phyloP scores from a whole-genome alignment of 2,113 vertebrate genomes.

The Pelecanoides urinatrix region DNA sequence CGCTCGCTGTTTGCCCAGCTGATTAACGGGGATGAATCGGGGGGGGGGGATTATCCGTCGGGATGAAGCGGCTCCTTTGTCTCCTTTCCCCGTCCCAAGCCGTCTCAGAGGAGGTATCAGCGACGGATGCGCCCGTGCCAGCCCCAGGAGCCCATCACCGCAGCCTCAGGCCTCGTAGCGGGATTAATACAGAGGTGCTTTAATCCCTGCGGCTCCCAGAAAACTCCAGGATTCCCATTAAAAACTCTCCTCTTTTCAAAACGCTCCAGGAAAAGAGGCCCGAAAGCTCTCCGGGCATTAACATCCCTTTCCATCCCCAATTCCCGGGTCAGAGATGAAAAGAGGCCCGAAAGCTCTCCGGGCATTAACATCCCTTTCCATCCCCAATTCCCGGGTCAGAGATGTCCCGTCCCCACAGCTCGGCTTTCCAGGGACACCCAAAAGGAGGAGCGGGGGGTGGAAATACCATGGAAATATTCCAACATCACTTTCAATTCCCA shows the following conservation, averaged over 20 bases:
- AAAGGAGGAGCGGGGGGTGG: neutral
- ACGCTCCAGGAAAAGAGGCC: neutral
- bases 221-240: neutral
- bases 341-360: neutral
- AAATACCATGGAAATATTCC: neutral
- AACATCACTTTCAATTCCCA: neutral
- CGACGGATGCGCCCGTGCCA: neutral
- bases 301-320: neutral
- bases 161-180: neutral
- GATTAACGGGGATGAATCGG: conserved; percentile 62
- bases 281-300: neutral
- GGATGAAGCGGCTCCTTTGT: conserved; percentile 55
- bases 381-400: fast-evolving
- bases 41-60: conserved; percentile 47
- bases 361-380: neutral
- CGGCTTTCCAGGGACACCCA: neutral
- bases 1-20: conserved; percentile 70
- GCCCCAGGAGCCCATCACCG: neutral
- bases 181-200: neutral
- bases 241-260: neutral
- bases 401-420: neutral
- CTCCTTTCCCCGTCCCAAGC: neutral
- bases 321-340: too few species aligned
- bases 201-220: neutral
- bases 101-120: neutral